Evolutionary conservation across 2,888 invertebrate genomes (phyloP), one percentile per base, ranked within the genome.

Genomic region (Eilema griseolum): DNA sequence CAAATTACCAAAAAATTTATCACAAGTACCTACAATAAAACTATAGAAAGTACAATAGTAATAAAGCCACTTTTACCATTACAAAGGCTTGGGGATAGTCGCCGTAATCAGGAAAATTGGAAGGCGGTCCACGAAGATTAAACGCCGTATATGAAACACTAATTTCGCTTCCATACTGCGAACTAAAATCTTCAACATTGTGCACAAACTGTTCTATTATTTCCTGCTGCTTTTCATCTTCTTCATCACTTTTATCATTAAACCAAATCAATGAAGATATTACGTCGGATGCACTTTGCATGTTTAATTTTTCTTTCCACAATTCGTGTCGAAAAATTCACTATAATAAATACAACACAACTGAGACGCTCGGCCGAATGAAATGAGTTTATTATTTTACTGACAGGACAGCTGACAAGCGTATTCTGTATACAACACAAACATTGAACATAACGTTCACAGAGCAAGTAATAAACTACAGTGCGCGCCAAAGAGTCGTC

Each of bases 61-160:
- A 67, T 71, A 67, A 62, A 65, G 46, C 23, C 62, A 59, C 26
- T 61, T 96, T 95, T 95, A 98, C 99, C 97, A 98, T 97, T 71
- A 98, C 98, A 95, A 98, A 99, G 20, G 98, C 97, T 90, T 98
- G 97, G 14, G 98, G 98, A 94, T 98, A 98, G 89, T 99, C 99
- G 24, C 99, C 99, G 90, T 98, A 98, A 76, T 97, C 96, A 0
- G 99, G 99, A 94, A 97, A 99, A 89, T 98, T 97, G 33, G 97
- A 97, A 16, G 98, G 98, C 82, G 97, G 97, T 12, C 98, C 98
- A 67, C 97, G 97, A 71, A 99, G 96, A 93, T 99, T 99, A 67
- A 97, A 96, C 8, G 98, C 98, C 5, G 98, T 97, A 88, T 99
- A 99, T 0, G 98, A 98, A 87, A 98, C 97, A 93, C 98, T 98